Evolutionary conservation across 2,113 vertebrate species (phyloP).

Genomic region (Ranitomeya variabilis): DNA sequence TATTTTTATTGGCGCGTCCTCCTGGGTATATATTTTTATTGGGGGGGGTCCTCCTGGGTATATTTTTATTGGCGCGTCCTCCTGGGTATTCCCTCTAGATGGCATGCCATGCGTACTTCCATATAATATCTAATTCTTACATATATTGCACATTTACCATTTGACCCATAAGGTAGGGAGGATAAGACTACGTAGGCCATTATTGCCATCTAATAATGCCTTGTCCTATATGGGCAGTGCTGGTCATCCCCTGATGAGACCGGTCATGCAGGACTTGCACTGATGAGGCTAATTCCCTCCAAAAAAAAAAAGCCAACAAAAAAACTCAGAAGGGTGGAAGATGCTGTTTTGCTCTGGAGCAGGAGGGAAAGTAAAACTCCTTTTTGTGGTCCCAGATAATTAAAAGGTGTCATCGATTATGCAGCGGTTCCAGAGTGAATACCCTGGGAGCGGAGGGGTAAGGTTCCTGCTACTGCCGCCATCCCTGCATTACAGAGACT

Average conservation of each 20-base stretch:
- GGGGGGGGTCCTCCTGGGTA: neutral
- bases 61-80: neutral
- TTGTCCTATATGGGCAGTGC: neutral
- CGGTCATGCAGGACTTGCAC: neutral
- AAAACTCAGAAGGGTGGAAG: neutral
- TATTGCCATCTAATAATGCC: neutral
- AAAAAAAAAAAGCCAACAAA: constrained; percentile 22
- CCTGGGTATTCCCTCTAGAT: too few relatives aligned
- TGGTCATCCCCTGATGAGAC: neutral
- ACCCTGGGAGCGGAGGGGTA: constrained; percentile 85
- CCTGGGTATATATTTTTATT: neutral
- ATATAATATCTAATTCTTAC: too few relatives aligned
- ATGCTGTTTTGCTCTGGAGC: neutral
- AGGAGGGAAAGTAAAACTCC: constrained; percentile 66
- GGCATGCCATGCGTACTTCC: too few relatives aligned
- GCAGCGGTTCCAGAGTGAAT: constrained; percentile 87
- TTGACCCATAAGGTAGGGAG: too few relatives aligned
- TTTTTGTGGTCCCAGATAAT: constrained; percentile 83
- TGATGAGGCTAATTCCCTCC: constrained; percentile 22
- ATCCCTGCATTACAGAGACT: constrained; percentile 75
- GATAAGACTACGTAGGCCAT: too few relatives aligned
- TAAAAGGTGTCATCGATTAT: constrained; percentile 88
- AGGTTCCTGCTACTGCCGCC: constrained; percentile 72
- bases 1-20: neutral
- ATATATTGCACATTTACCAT: too few relatives aligned